Evolutionary conservation across 53 echinoderm and acorn worm genomes (phyloP).

Genomic region (Paelopatides confundens): DNA sequence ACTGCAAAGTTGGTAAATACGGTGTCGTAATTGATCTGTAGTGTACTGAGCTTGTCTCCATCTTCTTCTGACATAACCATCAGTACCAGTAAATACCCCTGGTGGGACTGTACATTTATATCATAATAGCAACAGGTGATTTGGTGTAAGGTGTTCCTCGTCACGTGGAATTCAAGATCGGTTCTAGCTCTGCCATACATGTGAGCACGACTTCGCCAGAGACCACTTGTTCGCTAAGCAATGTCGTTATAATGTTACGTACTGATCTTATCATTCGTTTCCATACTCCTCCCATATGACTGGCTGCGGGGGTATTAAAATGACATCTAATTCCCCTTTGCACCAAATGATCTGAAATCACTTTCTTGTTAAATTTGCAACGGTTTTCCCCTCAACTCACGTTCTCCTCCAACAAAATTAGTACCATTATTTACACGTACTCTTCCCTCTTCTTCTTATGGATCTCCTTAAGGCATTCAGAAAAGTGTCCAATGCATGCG

Average conservation of each 20-base stretch:
- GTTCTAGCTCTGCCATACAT: constrained; percentile 57
- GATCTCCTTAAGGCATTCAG: constrained; percentile 10
- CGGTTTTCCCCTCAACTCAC: constrained; percentile 46
- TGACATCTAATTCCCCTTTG: no score
- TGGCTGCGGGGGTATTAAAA: no score
- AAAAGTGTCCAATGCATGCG: constrained; percentile 44
- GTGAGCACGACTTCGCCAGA: constrained; percentile 50
- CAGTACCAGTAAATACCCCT: constrained; percentile 45
- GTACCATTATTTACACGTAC: constrained; percentile 53
- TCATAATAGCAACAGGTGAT: constrained; percentile 60
- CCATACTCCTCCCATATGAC: no score
- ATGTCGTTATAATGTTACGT: constrained; percentile 18
- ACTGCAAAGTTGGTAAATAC: constrained; percentile 57
- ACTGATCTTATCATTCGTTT: constrained; percentile 51
- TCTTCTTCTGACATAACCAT: constrained; percentile 35
- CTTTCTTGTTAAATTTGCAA: background rate
- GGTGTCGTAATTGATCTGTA: constrained; percentile 54
- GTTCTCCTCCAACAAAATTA: no score
- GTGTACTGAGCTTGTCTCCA: constrained; percentile 61
- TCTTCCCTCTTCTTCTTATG: constrained; percentile 42
- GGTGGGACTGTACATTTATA: background rate
- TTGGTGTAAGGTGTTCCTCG: constrained; percentile 56
- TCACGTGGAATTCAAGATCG: constrained; percentile 65
- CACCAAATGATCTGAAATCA: no score
- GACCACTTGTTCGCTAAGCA: constrained; percentile 45